Evolutionary conservation across 2,113 vertebrate species (phyloP).

Genomic region (Pluvianellus socialis): DNA sequence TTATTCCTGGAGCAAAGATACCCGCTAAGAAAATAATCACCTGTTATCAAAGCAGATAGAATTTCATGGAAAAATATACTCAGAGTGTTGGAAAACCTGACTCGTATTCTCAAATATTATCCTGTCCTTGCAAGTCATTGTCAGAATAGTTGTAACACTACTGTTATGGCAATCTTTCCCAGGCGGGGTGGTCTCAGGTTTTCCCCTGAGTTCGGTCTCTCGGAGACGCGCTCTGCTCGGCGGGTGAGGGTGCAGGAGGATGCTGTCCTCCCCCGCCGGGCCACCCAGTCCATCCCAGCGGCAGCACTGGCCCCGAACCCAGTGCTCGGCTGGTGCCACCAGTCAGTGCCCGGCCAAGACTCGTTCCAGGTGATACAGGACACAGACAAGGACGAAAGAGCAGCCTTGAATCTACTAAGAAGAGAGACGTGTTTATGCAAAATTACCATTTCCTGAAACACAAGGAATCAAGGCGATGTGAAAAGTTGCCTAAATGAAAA

Average conservation of each 20-base stretch:
- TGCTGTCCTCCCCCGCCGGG: rapidly evolving
- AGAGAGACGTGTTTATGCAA: not conserved
- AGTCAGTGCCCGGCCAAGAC: not conserved
- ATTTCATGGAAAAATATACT: not conserved
- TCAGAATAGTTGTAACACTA: not conserved
- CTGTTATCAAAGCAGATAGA: not conserved
- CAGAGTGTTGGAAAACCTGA: not conserved
- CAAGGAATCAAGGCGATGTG: not conserved
- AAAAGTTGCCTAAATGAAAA: not conserved
- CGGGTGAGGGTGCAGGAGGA: not conserved
- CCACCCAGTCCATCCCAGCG: rapidly evolving
- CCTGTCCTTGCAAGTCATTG: not conserved
- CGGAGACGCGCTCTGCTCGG: rapidly evolving
- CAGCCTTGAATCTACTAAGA: not conserved
- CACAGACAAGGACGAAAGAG: not conserved
- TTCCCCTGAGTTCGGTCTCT: not conserved
- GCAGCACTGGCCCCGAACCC: no score
- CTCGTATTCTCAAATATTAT: not conserved
- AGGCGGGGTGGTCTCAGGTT: rapidly evolving
- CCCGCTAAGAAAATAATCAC: not conserved
- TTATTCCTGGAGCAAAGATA: not conserved
- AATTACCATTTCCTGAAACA: not conserved
- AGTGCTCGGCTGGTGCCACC: not conserved
- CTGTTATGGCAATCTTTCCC: not conserved
- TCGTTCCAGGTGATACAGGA: not conserved